phyloP scores from a whole-genome alignment of 2,797 vertebrate species.

The Clarias fuscus region DNA sequence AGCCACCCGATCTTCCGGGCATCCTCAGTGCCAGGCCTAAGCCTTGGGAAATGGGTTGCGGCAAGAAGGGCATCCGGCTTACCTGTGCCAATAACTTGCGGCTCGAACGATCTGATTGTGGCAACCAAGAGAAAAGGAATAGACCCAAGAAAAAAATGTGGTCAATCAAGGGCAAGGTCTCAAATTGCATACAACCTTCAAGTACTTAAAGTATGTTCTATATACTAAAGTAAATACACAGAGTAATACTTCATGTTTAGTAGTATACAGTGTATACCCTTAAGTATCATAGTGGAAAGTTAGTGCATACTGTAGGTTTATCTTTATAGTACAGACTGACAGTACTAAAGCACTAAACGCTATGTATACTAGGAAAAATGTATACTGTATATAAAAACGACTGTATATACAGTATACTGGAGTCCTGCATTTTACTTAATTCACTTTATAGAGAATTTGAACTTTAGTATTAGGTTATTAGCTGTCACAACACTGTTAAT shows the following conservation, averaged over 20 bases:
- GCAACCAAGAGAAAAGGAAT: no score
- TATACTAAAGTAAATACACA: not conserved
- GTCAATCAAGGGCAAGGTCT: not conserved
- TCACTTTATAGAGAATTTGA: not conserved
- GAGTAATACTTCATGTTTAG: not conserved
- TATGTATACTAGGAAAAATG: not conserved
- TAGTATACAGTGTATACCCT: not conserved
- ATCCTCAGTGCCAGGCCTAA: no score
- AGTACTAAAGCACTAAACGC: not conserved
- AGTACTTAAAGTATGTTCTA: not conserved
- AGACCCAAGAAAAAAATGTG: not conserved
- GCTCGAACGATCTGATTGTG: no score
- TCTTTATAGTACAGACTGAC: not conserved
- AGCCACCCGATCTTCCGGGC: no score
- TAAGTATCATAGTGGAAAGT: not conserved
- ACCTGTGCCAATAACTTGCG: no score
- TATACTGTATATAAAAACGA: no score
- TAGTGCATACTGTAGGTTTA: not conserved
- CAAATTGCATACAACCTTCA: not conserved
- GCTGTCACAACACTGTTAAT: not conserved
- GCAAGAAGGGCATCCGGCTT: no score
- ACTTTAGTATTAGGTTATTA: not conserved
- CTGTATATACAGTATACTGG: no score
- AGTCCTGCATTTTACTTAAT: not conserved
- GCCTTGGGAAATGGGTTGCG: no score